Conservation (phyloP, 2,797 vertebrate species). For the Myotis vivesi region DNA sequence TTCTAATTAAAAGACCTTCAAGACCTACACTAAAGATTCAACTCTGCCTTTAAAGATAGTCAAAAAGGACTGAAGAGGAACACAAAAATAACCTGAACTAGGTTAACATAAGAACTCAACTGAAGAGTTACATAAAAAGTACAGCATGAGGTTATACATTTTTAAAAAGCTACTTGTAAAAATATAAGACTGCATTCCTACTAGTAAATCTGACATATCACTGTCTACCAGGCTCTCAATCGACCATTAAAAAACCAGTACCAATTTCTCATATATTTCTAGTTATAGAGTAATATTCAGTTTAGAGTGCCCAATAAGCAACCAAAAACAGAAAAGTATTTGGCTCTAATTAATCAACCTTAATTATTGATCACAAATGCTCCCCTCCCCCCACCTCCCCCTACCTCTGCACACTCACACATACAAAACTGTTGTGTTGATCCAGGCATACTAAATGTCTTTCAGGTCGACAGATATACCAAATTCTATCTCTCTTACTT, state of each 20-base stretch:
- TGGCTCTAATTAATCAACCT: conserved; percentile 19
- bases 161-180: conserved; percentile 29
- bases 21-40: conserved; percentile 15
- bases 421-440: neutral
- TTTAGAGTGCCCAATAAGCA: neutral
- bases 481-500: neutral
- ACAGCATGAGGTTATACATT: conserved; percentile 26
- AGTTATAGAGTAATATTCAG: neutral
- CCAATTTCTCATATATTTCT: conserved; percentile 37
- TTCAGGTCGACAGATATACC: neutral
- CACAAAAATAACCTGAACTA: conserved; percentile 41
- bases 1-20: conserved; percentile 40
- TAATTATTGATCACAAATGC: conserved; percentile 26
- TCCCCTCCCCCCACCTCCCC: neutral
- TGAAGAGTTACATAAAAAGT: conserved; percentile 27
- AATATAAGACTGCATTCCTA: conserved; percentile 24
- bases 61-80: conserved; percentile 9
- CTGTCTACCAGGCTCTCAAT: neutral
- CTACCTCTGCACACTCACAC: neutral
- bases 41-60: conserved; percentile 25
- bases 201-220: neutral
- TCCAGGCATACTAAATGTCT: conserved; percentile 1
- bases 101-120: conserved; percentile 6
- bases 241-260: neutral
- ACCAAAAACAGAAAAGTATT: neutral